phyloP scores from a whole-genome alignment of 2,113 vertebrate genomes.

The Pterocles gutturalis region DNA sequence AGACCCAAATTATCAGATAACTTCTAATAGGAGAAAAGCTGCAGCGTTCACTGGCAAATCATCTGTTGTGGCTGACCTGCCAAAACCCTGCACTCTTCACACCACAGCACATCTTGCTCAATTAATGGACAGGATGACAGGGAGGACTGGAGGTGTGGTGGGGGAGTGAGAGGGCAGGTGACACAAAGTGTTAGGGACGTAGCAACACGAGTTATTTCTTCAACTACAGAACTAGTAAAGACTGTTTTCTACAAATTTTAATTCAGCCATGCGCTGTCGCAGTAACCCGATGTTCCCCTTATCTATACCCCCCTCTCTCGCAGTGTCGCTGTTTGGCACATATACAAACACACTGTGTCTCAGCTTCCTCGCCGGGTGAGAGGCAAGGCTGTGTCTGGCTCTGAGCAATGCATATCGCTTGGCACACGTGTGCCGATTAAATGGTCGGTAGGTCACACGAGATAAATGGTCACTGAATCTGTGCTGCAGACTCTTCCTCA shows the following conservation, averaged over 20 bases:
- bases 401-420: accelerated
- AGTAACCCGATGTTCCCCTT: neutral
- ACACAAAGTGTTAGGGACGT: accelerated
- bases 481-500: neutral
- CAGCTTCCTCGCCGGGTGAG: neutral
- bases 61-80: neutral
- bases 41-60: neutral
- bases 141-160: neutral
- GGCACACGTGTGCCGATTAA: accelerated
- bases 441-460: neutral
- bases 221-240: neutral
- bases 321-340: neutral
- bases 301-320: accelerated
- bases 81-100: neutral
- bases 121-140: accelerated
- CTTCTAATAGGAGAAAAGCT: neutral
- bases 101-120: neutral
- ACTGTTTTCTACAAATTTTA: neutral
- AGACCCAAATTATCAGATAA: neutral
- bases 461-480: neutral
- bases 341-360: accelerated
- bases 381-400: neutral
- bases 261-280: neutral
- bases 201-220: neutral
- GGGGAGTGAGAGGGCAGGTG: accelerated